Base-by-base conservation (phyloP, 2,888 invertebrate species). In the Dynastes hyllus region DNA sequence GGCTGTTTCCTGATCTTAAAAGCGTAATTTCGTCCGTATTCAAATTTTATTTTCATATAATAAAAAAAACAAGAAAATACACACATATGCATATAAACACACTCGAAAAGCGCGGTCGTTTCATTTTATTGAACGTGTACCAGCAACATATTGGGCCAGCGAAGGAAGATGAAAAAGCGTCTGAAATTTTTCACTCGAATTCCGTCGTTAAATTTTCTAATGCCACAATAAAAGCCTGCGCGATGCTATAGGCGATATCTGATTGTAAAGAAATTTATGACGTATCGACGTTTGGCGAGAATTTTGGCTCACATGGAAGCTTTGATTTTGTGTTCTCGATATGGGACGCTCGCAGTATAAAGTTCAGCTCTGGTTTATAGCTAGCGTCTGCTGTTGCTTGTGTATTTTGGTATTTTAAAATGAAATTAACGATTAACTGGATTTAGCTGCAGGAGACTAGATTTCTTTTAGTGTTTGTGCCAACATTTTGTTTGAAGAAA, bases 241-340 rank as follows among this genome's bases (percentile, higher is more conserved):
- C 40, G 45, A 11, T 50, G 40, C 45, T 75, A 61, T 61, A 75
- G 55, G 61, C 61, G 73, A 75, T 75, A 45, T 75, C 22, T 53
- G 40, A 32, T 66, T 73, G 73, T 78, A 78, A 66, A 78, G 67
- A 73, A 73, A 73, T 78, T 78, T 78, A 78, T 73, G 63, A 71
- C 32, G 32, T 65, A 78, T 78, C 71, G 73, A 78, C 63, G 61
- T 75, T 61, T 40, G 61, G 13, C 71, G 37, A 40, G 37, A 61
- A 13, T 40, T 6, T 27, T 45, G 22, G 32, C 55, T 37, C 32
- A 22, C 29, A 37, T 37, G 32, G 73, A 1, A 50, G 2, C 11
- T 75, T 27, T 61, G 22, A 75, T 61, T 61, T 75, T 75, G 73
- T 75, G 11, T 75, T 75, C 22, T 45, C 63, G 45, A 75, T 61